phyloP scores from a whole-genome alignment of 2,888 invertebrate species.

The Capitulum mitella region DNA sequence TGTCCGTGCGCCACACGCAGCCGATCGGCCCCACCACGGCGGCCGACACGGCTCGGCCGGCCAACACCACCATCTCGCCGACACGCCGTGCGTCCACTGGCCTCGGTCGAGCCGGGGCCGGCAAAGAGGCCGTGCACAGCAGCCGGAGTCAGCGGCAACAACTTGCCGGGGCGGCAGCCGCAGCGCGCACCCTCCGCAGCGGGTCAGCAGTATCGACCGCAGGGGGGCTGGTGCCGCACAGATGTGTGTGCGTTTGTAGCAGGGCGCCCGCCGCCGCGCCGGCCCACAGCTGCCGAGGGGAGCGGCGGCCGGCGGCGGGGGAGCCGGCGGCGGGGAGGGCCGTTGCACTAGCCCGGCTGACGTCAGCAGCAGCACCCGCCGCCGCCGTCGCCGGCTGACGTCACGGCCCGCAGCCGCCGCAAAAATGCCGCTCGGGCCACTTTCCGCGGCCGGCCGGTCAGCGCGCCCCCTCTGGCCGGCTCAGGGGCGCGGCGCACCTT shows the following conservation, averaged over 20 bases:
- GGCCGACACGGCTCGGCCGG: neutral
- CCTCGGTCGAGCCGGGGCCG: neutral
- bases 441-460: neutral
- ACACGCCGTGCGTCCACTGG: neutral
- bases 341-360: neutral
- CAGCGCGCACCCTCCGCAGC: neutral
- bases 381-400: neutral
- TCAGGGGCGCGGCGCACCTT: no score
- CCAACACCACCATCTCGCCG: neutral
- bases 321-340: neutral
- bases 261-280: neutral
- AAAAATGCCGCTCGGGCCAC: neutral
- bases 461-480: no score
- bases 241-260: neutral
- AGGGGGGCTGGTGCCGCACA: neutral
- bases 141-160: neutral
- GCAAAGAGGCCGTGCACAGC: neutral
- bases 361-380: neutral
- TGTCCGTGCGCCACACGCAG: neutral
- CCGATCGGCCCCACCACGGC: neutral
- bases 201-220: constrained; percentile 4
- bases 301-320: neutral
- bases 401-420: neutral
- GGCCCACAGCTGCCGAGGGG: constrained; percentile 4
- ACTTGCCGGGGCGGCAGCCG: neutral